These are phyloP conservation scores for Idaea straminata DNA, from an alignment of 2,888 invertebrate genomes.

Conservation along the genomic window DNA sequence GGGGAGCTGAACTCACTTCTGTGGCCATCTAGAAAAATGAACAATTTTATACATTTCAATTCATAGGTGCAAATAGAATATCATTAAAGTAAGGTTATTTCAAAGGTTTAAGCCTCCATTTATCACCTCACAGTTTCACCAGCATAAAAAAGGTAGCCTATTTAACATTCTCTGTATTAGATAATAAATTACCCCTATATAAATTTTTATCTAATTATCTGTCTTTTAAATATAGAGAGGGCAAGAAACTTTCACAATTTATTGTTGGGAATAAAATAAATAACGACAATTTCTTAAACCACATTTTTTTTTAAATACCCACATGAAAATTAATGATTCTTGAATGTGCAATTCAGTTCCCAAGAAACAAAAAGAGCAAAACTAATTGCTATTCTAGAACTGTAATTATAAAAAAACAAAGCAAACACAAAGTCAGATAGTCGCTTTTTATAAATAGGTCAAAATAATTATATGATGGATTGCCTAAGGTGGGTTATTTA, in stretches of 20 bases:
- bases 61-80: neutral
- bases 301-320: conserved; percentile 1
- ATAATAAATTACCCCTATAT: neutral
- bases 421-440: neutral
- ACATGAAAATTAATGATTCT: neutral
- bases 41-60: neutral
- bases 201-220: neutral
- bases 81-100: too few relatives aligned
- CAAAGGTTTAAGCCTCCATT: too few relatives aligned
- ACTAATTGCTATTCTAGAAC: neutral
- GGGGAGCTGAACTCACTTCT: conserved; percentile 57
- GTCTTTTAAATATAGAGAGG: neutral
- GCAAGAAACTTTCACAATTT: neutral
- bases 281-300: neutral
- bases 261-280: neutral
- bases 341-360: neutral
- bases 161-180: neutral
- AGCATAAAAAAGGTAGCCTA: neutral
- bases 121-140: neutral
- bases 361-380: neutral
- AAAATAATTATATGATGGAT: neutral
- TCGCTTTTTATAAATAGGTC: neutral
- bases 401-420: neutral
- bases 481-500: neutral
- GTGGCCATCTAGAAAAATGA: conserved; percentile 58